These are phyloP conservation scores for Pollicipes pollicipes DNA, from an alignment of 1,140 invertebrate genomes.

Conservation along the genomic window DNA sequence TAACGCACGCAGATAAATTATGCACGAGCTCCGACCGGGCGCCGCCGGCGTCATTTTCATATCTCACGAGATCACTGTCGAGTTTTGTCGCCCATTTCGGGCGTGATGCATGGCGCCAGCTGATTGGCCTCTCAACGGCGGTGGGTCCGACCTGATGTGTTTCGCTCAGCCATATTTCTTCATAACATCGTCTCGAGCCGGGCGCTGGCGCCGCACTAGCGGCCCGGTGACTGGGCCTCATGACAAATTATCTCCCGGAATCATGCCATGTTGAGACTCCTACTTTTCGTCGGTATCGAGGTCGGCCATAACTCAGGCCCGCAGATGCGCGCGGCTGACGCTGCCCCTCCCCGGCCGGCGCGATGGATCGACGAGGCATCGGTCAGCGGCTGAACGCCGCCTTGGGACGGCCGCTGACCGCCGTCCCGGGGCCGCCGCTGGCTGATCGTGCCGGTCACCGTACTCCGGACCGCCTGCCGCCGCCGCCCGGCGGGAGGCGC, in stretches of 20 bases:
- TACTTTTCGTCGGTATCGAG: not conserved
- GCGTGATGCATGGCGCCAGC: not conserved
- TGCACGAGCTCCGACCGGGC: no score
- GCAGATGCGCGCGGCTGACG: not conserved
- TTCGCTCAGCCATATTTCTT: not conserved
- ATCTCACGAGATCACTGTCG: no score
- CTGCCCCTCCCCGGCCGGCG: no score
- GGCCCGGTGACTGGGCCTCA: not conserved
- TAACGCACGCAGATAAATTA: no score
- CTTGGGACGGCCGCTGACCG: no score
- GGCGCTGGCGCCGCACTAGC: not conserved
- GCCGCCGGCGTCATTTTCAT: no score
- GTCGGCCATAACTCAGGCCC: not conserved
- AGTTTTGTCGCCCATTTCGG: not conserved
- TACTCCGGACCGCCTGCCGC: no score
- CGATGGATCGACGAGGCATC: no score
- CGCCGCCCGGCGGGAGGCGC: no score
- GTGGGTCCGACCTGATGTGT: not conserved
- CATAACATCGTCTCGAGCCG: not conserved
- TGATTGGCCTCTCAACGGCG: not conserved
- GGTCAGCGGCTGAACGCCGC: no score
- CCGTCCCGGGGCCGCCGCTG: no score
- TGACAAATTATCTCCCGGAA: not conserved
- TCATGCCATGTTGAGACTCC: not conserved
- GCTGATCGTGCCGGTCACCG: no score